A percentile compares a stretch with the other conserved stretches of the same genome.
Evolutionary conservation across 1,140 invertebrate genomes (phyloP).

Genomic region (Zaprionus capensis): DNA sequence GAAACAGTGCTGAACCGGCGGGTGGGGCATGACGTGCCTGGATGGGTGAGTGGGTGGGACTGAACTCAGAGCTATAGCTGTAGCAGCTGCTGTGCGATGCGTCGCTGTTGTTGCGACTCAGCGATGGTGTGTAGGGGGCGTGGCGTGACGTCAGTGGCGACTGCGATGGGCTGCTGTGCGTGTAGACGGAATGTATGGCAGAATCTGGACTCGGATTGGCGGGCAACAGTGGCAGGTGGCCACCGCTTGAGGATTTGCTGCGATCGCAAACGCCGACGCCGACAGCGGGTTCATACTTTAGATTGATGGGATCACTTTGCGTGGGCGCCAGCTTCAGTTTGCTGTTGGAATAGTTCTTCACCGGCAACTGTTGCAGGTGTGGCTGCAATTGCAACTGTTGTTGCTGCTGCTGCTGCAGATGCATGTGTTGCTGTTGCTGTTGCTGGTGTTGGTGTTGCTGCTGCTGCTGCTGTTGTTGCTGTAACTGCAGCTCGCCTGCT

Average conservation of each 20-base stretch:
- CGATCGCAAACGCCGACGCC: conserved; percentile 81
- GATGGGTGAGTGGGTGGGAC: conserved; percentile 94
- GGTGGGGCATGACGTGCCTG: conserved; percentile 86
- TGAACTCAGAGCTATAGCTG: conserved; percentile 90
- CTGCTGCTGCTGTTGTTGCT: conserved; percentile 1
- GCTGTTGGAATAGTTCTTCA: conserved; percentile 21
- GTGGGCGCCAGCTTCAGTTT: conserved; percentile 76
- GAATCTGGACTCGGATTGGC: conserved; percentile 92
- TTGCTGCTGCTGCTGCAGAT: conserved; percentile 25
- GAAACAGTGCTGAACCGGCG: conserved; percentile 23
- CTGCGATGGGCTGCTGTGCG: conserved; percentile 91
- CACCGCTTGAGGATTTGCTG: conserved; percentile 71
- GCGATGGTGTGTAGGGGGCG: conserved; percentile 90
- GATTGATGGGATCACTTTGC: conserved; percentile 82
- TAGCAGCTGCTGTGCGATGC: conserved; percentile 93
- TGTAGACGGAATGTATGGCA: conserved; percentile 94
- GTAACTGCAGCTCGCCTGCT: conserved; percentile 62
- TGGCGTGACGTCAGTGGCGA: conserved; percentile 93
- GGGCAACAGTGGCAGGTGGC: conserved; percentile 85
- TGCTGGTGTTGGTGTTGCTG: conserved; percentile 20
- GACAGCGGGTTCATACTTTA: conserved; percentile 77
- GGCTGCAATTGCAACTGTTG: not conserved
- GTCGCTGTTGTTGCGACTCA: conserved; percentile 95
- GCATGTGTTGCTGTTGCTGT: conserved; percentile 25
- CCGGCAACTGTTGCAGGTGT: conserved; percentile 17